Percentiles rank a stretch among this genome's conserved stretches.
phyloP scores from a whole-genome alignment of 2,888 invertebrate species.

The Agrochola lota region DNA sequence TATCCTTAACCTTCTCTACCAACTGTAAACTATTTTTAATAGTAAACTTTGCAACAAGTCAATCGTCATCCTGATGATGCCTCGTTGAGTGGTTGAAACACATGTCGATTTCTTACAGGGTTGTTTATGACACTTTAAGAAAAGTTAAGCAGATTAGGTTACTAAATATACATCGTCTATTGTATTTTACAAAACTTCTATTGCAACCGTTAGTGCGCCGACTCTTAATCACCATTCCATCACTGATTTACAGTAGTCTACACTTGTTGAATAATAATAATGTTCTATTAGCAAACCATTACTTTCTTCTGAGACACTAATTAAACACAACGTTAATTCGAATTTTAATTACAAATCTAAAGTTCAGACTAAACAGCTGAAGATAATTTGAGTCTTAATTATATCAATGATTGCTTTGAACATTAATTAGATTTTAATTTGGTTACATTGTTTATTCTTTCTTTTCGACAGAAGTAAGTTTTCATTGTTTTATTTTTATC shows the following conservation, averaged over 20 bases:
- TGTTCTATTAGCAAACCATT: neutral
- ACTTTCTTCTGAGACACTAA: slow-evolving; percentile 6
- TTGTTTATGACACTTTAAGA: too few relatives aligned
- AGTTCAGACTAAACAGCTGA: slow-evolving; percentile 10
- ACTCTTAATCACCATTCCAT: neutral
- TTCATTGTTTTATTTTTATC: neutral
- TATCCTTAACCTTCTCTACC: too few relatives aligned
- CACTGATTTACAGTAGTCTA: neutral
- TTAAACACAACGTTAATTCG: slow-evolving; percentile 23
- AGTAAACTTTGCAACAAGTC: too few relatives aligned
- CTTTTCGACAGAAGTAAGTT: neutral
- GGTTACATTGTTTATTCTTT: neutral
- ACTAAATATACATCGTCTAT: too few relatives aligned
- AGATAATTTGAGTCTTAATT: slow-evolving; percentile 24
- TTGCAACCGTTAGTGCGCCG: too few relatives aligned
- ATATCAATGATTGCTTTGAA: slow-evolving; percentile 15
- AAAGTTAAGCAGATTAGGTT: too few relatives aligned
- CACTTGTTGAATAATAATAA: slow-evolving; percentile 1
- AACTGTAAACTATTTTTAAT: too few relatives aligned
- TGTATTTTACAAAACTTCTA: too few relatives aligned
- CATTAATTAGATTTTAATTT: neutral
- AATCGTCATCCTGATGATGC: too few relatives aligned
- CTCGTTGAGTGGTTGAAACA: too few relatives aligned
- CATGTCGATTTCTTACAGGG: too few relatives aligned
- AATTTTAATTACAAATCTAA: slow-evolving; percentile 45